Evolutionary conservation across 2,797 vertebrate species (phyloP), one percentile per base, ranked within the genome.

Genomic region (Coccyzus lansbergi): DNA sequence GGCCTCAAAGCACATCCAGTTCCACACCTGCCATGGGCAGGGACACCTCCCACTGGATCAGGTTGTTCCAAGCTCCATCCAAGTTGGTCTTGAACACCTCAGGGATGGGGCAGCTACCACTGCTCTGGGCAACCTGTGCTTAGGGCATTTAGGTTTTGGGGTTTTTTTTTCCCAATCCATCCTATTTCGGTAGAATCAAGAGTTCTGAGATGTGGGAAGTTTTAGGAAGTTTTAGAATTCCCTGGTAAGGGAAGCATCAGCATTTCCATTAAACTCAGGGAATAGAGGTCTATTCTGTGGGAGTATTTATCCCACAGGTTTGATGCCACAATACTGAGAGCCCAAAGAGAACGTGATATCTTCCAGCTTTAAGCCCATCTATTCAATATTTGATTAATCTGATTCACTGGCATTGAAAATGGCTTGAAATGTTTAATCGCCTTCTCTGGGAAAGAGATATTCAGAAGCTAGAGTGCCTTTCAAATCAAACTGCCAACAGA

Each of bases 321-420:
- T 56, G 46, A 49, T 87, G 64, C 46, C 75, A 75, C 68, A 80
- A 16, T 20, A 48, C 8, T 48, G 65, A 71, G 34, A 91, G 29
- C 40, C 53, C 18, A 12, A 62, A 94, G n/a, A 78, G 51, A 53
- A 42, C 6, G 5, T 13, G 31, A 2, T 44, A 25, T 53, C 42
- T 83, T 83, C 72, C 83, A 63, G 48, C 31, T 91, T 78, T 72
- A 90, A 75, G 62, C 31, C 56, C 21, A 31, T 18, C 46, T 71
- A 62, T 87, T 89, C 78, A 77, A 58, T 64, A 71, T 77, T 85
- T 93, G 79, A 90, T 91, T 87, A 78, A 83, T 84, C 56, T 74
- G 80, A 79, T 82, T 80, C 65, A 49, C 69, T 81, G 84, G 68
- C 59, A 64, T 22, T 85, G 93, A 92, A 95, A 90, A 91, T 42